These are phyloP conservation scores for Tetranychus cinnabarinus DNA, from an alignment of 1,140 invertebrate species.

Conservation along the genomic window DNA sequence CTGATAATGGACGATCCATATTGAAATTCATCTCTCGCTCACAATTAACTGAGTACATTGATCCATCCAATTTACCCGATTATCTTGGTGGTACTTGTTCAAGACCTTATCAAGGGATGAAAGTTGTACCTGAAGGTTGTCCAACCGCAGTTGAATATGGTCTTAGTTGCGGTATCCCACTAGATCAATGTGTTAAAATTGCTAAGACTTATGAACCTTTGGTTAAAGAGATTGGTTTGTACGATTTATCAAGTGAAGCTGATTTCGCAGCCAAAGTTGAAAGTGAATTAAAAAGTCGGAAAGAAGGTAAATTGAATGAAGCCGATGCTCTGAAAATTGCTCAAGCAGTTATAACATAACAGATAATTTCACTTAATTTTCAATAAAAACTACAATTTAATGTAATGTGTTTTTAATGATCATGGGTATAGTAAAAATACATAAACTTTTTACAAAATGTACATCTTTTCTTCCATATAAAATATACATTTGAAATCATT, in stretches of 20 bases:
- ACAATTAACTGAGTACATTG: conserved; percentile 7
- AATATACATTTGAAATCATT: too few species aligned
- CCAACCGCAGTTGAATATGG: conserved; percentile 21
- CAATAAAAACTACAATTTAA: too few species aligned
- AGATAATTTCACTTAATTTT: too few species aligned
- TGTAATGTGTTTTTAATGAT: too few species aligned
- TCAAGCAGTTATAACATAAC: too few species aligned
- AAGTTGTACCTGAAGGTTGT: background rate
- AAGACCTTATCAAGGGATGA: background rate
- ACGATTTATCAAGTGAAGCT: background rate
- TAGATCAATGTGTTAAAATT: background rate
- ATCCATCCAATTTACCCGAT: conserved; percentile 7
- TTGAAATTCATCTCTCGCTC: conserved; percentile 9
- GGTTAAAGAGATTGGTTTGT: background rate
- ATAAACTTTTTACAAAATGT: too few species aligned
- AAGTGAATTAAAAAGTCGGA: too few species aligned
- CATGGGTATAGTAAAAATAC: too few species aligned
- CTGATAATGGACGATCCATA: background rate
- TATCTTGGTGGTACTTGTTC: conserved; percentile 9
- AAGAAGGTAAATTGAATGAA: too few species aligned
- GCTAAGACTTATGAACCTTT: background rate
- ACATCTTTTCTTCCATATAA: too few species aligned
- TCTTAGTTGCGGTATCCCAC: conserved; percentile 5
- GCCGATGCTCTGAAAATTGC: too few species aligned
- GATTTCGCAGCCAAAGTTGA: too few species aligned